These are phyloP conservation scores for Plagodis pulveraria DNA, from an alignment of 2,888 invertebrate species.

Conservation along the genomic window DNA sequence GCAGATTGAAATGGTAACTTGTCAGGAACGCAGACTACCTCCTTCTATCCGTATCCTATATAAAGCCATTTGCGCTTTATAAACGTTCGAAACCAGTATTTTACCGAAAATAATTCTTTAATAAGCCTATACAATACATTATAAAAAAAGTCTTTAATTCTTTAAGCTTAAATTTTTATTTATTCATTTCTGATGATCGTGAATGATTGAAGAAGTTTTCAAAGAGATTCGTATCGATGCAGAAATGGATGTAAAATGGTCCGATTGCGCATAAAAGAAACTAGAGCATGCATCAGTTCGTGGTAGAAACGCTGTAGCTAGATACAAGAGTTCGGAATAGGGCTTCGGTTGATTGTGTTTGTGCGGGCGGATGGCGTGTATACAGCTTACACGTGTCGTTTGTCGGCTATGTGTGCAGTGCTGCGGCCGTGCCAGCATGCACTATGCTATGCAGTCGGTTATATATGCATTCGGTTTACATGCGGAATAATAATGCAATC, in stretches of 20 bases:
- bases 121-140: too few species aligned
- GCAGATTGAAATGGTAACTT: too few species aligned
- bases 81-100: too few species aligned
- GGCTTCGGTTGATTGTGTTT: slow-evolving; percentile 41
- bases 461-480: slow-evolving; percentile 42
- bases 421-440: slow-evolving; percentile 44
- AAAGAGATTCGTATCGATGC: too few species aligned
- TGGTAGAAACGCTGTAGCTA: slow-evolving; percentile 24
- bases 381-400: slow-evolving; percentile 61
- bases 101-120: too few species aligned
- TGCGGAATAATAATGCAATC: slow-evolving; percentile 33
- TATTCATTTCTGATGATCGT: too few species aligned
- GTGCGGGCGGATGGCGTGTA: slow-evolving; percentile 38
- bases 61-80: too few species aligned
- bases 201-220: too few species aligned
- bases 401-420: slow-evolving; percentile 51
- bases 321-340: slow-evolving; percentile 34
- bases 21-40: too few species aligned
- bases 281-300: slow-evolving; percentile 26
- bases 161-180: too few species aligned
- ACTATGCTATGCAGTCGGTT: slow-evolving; percentile 32
- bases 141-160: too few species aligned
- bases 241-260: slow-evolving; percentile 1
- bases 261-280: slow-evolving; percentile 16
- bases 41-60: too few species aligned